Evolutionary conservation across 2,113 vertebrate genomes (phyloP).

Genomic region (Pseudorasbora parva): DNA sequence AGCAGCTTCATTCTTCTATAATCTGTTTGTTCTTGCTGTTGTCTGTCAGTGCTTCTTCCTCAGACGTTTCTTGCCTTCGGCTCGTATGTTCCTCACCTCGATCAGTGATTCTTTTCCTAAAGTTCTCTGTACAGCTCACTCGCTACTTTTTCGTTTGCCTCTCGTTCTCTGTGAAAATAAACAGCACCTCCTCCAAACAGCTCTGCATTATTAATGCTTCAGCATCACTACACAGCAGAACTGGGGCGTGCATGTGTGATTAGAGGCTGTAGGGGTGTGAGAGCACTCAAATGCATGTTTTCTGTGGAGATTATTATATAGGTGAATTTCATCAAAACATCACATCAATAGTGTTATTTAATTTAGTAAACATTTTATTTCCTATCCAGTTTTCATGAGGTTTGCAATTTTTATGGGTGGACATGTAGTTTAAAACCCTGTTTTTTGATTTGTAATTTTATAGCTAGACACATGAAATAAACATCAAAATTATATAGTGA

Average conservation of each 20-base stretch:
- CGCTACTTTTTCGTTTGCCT: conserved; percentile 3
- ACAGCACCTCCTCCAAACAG: conserved; percentile 61
- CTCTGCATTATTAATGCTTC: conserved; percentile 61
- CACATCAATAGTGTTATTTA: no score
- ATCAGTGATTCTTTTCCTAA: conserved; percentile 5
- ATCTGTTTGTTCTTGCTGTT: conserved; percentile 35
- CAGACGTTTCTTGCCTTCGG: not conserved
- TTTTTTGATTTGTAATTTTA: no score
- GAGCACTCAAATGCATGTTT: not conserved
- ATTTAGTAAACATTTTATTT: no score
- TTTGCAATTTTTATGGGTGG: no score
- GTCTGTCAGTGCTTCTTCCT: not conserved
- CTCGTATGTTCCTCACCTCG: not conserved
- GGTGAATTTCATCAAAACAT: not conserved
- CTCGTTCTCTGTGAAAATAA: conserved; percentile 54
- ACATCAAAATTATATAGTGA: no score
- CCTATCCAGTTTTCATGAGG: no score
- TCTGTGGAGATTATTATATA: not conserved
- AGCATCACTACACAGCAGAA: conserved; percentile 47
- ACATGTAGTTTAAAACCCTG: no score
- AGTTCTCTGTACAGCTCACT: not conserved
- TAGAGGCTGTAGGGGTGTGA: not conserved
- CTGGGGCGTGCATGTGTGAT: conserved; percentile 33
- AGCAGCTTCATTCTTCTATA: conserved; percentile 27
- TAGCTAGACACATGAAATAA: no score